These are phyloP conservation scores for Amphiprion clarkii DNA, from an alignment of 2,797 vertebrate genomes.

Conservation along the genomic window DNA sequence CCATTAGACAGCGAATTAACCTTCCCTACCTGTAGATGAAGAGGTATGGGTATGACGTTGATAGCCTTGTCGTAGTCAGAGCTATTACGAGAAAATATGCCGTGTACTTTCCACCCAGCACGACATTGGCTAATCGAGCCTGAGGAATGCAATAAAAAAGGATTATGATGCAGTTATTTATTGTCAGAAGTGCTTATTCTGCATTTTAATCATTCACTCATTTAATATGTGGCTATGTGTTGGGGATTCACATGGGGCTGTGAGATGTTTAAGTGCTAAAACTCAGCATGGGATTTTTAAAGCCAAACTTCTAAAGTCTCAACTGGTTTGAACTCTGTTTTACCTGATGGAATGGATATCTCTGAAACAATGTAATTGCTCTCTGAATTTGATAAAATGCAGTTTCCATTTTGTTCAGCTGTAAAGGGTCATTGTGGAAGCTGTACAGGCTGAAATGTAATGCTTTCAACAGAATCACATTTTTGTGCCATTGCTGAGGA, in stretches of 20 bases:
- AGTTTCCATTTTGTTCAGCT: slow-evolving; percentile 26
- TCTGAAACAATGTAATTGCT: slow-evolving; percentile 1
- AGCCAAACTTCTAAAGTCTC: slow-evolving; percentile 41
- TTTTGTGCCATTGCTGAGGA: slow-evolving; percentile 5
- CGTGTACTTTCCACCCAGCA: slow-evolving; percentile 74
- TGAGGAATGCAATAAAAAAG: slow-evolving; percentile 82
- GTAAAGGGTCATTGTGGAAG: slow-evolving; percentile 12
- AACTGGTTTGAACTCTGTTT: slow-evolving; percentile 4
- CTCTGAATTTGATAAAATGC: slow-evolving; percentile 34
- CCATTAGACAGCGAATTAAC: slow-evolving; percentile 81
- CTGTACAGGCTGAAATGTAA: slow-evolving; percentile 14
- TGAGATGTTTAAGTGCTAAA: slow-evolving; percentile 56
- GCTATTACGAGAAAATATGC: slow-evolving; percentile 59
- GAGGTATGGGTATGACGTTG: slow-evolving; percentile 59
- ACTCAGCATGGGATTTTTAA: slow-evolving; percentile 65
- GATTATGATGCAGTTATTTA: slow-evolving; percentile 75
- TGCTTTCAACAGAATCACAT: slow-evolving; percentile 13
- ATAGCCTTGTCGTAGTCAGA: slow-evolving; percentile 48
- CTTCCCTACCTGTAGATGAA: slow-evolving; percentile 78
- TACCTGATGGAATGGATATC: neutral
- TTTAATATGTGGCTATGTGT: slow-evolving; percentile 61
- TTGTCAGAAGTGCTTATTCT: slow-evolving; percentile 66
- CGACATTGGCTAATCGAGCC: slow-evolving; percentile 61
- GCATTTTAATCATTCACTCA: slow-evolving; percentile 66
- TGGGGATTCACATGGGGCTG: slow-evolving; percentile 38